phyloP scores from a whole-genome alignment of 2,797 vertebrate genomes.

The Dendrocincla fuliginosa region DNA sequence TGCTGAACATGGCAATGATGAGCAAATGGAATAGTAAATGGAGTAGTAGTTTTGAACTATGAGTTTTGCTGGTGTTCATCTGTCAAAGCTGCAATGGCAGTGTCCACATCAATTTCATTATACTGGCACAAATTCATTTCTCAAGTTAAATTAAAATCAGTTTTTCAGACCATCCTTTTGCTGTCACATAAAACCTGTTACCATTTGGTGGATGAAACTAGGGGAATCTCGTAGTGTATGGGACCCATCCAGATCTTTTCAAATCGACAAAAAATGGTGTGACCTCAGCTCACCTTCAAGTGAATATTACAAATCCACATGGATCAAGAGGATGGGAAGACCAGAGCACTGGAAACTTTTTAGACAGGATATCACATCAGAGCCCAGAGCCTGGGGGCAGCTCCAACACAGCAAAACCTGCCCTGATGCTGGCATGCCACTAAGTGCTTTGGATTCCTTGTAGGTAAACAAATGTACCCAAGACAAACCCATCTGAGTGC shows the following conservation, averaged over 20 bases:
- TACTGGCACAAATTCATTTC: not conserved
- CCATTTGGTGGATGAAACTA: not conserved
- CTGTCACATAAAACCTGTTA: not conserved
- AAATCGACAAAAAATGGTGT: not conserved
- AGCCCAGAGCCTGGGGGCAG: not conserved
- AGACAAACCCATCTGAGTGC: not conserved
- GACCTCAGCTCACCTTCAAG: conserved; percentile 11
- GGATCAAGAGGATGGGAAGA: not conserved
- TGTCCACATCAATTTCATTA: not conserved
- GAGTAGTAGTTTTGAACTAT: not conserved
- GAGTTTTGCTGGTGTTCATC: not conserved
- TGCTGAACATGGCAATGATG: not conserved
- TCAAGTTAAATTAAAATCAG: not conserved
- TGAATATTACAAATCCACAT: not conserved
- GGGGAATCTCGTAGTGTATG: not conserved
- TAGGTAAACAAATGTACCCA: not conserved
- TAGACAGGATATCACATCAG: conserved; percentile 22
- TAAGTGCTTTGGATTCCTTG: not conserved
- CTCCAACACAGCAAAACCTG: not conserved
- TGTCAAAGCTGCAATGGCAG: not conserved
- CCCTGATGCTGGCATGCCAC: not conserved
- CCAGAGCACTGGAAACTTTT: not conserved
- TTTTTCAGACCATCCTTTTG: not conserved
- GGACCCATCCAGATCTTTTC: not conserved
- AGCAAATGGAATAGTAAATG: not conserved